Conservation (phyloP, 1,140 invertebrate genomes). For the Drosophila serrata region DNA sequence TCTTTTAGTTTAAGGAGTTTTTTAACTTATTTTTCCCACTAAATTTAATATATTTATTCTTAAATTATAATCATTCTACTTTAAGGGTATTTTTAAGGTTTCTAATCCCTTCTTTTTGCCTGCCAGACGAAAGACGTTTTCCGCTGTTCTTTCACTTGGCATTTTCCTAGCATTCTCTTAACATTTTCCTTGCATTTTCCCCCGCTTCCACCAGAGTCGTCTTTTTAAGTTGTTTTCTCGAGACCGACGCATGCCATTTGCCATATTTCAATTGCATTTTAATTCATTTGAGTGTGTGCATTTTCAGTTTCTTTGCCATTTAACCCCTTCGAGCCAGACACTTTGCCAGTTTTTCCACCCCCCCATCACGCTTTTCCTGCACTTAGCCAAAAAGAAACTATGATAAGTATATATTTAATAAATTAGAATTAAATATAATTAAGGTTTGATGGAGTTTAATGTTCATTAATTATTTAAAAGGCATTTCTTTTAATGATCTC, state of each 20-base stretch:
- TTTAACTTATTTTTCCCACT: not conserved
- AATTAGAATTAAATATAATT: no score
- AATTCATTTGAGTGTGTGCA: conserved; percentile 65
- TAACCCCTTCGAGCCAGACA: conserved; percentile 55
- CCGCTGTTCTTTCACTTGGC: conserved; percentile 3
- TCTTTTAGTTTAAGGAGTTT: not conserved
- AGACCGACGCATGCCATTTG: conserved; percentile 66
- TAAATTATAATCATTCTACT: not conserved
- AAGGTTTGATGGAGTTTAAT: no score
- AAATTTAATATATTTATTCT: not conserved
- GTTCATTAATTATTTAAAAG: not conserved
- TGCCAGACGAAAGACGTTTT: not conserved
- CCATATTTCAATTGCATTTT: conserved; percentile 76
- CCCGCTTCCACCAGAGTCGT: not conserved
- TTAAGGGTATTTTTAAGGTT: not conserved
- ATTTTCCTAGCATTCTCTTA: conserved; percentile 13
- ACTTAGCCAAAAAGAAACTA: not conserved
- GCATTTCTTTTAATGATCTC: not conserved
- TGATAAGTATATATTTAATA: no score
- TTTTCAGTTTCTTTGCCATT: conserved; percentile 60
- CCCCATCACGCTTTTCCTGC: conserved; percentile 13
- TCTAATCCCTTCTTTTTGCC: not conserved
- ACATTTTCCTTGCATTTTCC: conserved; percentile 15
- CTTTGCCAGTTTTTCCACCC: conserved; percentile 17
- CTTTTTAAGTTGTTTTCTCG: conserved; percentile 38